Conservation (phyloP, 2,113 vertebrate genomes). For the Gavialis gangeticus region DNA sequence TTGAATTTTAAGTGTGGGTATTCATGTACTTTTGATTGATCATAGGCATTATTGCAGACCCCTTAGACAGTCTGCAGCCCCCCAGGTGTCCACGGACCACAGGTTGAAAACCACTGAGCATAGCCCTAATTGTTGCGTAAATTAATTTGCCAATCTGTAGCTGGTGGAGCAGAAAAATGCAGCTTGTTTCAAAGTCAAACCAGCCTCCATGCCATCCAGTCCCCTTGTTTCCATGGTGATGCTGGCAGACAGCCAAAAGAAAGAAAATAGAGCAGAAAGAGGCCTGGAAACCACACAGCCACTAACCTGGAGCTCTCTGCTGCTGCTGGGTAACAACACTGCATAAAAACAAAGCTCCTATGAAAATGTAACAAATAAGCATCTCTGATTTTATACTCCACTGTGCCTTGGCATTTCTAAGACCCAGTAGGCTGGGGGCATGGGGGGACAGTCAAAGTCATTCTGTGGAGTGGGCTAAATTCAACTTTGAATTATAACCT, state of each 20-base stretch:
- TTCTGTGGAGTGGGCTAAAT: not conserved
- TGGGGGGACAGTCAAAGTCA: not conserved
- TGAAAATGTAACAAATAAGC: not conserved
- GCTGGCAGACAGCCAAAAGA: constrained; percentile 41
- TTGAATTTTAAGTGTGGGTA: no score
- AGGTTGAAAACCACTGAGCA: not conserved
- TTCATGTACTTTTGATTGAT: no score
- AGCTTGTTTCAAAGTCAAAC: not conserved
- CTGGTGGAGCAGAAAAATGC: not conserved
- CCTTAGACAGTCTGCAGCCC: no score
- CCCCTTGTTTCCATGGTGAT: constrained; percentile 29
- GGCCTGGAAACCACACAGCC: not conserved
- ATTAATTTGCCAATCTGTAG: not conserved
- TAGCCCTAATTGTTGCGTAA: not conserved
- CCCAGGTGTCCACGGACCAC: no score
- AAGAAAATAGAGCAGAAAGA: constrained; percentile 13
- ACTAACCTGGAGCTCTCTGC: not conserved
- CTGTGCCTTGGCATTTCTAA: not conserved
- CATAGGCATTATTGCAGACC: no score
- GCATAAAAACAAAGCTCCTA: not conserved
- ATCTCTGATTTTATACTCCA: not conserved
- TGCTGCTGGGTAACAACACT: not conserved
- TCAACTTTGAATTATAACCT: not conserved
- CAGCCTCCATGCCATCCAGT: not conserved
- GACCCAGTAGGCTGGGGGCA: no score